Conservation (phyloP, 2,888 invertebrate species). For the Arenicola marina region DNA sequence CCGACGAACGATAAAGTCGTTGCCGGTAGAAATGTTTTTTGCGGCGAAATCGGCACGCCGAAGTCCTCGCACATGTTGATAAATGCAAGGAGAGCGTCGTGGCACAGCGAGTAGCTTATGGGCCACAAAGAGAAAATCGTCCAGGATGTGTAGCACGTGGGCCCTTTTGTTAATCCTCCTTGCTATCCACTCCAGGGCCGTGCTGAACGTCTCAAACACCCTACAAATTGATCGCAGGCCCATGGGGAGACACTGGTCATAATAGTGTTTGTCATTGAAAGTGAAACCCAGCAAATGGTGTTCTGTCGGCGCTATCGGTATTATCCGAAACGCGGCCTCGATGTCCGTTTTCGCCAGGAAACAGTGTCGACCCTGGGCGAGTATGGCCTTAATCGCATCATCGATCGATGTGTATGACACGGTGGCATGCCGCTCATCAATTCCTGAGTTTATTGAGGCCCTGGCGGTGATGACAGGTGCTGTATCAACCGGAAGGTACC, state of each 20-base stretch:
- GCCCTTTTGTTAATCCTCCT: neutral
- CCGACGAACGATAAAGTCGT: neutral
- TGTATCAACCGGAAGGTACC: neutral
- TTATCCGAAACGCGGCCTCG: neutral
- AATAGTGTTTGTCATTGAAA: neutral
- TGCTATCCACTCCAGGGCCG: neutral
- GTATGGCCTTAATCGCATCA: neutral
- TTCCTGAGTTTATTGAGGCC: neutral
- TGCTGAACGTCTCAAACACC: neutral
- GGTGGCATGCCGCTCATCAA: neutral
- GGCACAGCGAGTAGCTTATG: neutral
- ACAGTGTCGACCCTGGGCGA: neutral
- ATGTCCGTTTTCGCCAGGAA: neutral
- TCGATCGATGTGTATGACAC: neutral
- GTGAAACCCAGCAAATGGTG: neutral
- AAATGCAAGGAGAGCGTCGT: neutral
- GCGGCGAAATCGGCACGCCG: neutral
- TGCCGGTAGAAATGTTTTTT: neutral
- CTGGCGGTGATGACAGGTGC: neutral
- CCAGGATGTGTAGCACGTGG: neutral
- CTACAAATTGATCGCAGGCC: neutral
- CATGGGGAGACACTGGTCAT: conserved; percentile 1
- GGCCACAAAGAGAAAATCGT: neutral
- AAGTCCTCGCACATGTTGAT: neutral
- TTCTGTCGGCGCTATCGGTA: neutral